Base-by-base conservation (phyloP, 2,888 invertebrate genomes). In the Drosophila gaucha region DNA sequence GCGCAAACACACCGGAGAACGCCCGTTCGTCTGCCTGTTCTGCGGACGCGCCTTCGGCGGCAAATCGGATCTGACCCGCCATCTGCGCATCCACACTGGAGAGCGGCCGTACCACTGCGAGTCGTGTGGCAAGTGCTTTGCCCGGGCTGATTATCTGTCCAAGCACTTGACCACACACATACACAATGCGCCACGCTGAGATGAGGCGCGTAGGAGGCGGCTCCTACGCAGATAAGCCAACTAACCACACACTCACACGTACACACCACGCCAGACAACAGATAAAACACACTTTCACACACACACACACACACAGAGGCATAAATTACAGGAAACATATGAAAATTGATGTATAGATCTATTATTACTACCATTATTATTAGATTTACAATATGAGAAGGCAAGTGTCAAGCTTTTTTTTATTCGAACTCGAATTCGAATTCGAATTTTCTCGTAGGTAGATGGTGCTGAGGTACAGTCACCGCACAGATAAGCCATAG, bases 111-210 rank as follows among this genome's bases (percentile, higher is more conserved):
- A 97, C 92, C 97, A 97, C 91, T 97, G 97, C 92, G 97, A 97
- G 92, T 96, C 97, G 91, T 97, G 97, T 92, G 97, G 97, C 75
- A 97, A 97, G 92, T 97, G 97, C 91, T 97, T 97, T 92, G 97
- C 97, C 24, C 94, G 97, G 51, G 97, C 97, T 55, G 97, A 97
- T 91, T 97, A 97, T 90, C 94, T 97, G 60, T 97, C 97, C 87
- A 97, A 97, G 92, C 97, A 97, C 92, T 94, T 97, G 80, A 97
- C 97, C 71, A 97, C 97, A 30, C 97, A 97, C 93, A 96, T 97
- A 84, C 97, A 97, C 92, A 94, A 94, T 90, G 95, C 95, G 89
- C 95, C 92, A 65, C 92, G 92, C 92, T 92, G 92, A 92, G 91
- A 92, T 91, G 92, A 92, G 91, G 92, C 90, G 91, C 92, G 92